phyloP scores from a whole-genome alignment of 1,140 invertebrate genomes.

The Palaemon carinicauda region DNA sequence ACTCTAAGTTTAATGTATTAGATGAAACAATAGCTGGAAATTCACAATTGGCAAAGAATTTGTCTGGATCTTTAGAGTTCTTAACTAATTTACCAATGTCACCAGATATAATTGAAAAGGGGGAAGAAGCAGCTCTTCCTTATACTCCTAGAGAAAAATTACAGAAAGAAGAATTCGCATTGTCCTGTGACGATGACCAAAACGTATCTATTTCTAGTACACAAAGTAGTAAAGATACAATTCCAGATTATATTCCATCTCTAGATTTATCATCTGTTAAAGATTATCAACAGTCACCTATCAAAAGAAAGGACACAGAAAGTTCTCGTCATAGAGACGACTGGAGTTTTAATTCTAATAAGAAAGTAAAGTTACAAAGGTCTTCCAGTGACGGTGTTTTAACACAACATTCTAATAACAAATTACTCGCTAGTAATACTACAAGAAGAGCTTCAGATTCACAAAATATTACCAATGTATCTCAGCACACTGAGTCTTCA shows the following conservation, averaged over 20 bases:
- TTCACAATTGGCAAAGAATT: not conserved
- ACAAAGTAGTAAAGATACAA: not conserved
- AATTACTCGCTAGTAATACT: too few species aligned
- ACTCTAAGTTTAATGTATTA: not conserved
- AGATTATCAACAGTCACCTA: not conserved
- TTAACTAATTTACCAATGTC: slow-evolving; percentile 9
- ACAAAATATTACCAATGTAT: too few species aligned
- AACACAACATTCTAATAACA: too few species aligned
- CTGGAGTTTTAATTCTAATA: too few species aligned
- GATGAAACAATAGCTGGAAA: not conserved
- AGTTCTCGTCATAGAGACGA: too few species aligned
- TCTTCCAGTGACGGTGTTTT: too few species aligned
- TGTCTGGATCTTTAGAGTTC: slow-evolving; percentile 35
- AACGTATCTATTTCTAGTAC: not conserved
- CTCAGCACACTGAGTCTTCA: too few species aligned
- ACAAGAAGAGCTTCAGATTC: too few species aligned
- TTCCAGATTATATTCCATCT: slow-evolving; percentile 17
- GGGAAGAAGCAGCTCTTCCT: not conserved
- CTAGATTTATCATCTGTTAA: slow-evolving; percentile 11
- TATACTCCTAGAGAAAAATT: too few species aligned
- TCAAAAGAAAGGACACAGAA: not conserved
- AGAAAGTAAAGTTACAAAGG: too few species aligned
- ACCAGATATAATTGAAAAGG: not conserved
- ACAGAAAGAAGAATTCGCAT: not conserved
- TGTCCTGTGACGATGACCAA: not conserved